phyloP scores from a whole-genome alignment of 30 jellyfish, hydroid and myxozoan genomes.

The Cassiopea andromeda region DNA sequence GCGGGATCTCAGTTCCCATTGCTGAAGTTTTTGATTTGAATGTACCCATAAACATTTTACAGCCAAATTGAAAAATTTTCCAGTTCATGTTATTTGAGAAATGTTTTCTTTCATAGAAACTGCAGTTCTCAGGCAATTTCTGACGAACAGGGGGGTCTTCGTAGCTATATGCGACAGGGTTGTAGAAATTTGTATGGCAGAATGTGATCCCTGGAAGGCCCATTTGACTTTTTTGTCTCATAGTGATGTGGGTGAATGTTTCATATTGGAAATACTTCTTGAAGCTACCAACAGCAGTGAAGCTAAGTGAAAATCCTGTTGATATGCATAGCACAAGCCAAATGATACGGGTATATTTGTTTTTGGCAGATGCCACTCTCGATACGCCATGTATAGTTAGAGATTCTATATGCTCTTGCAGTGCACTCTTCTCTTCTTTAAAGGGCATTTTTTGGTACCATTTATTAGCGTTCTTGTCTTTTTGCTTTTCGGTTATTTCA shows the following conservation, averaged over 20 bases:
- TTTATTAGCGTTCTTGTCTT: neutral
- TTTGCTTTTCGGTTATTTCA: too few relatives aligned
- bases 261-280: conserved; percentile 1
- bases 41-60: conserved; percentile 27
- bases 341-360: neutral
- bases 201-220: conserved; percentile 49
- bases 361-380: conserved; percentile 10
- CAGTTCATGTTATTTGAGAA: conserved; percentile 16
- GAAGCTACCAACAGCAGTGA: neutral
- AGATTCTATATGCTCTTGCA: conserved; percentile 2
- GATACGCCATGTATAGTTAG: conserved; percentile 45
- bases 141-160: neutral
- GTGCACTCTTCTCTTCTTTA: neutral
- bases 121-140: conserved; percentile 54
- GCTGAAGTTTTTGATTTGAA: neutral
- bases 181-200: conserved; percentile 47
- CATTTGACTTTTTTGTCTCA: neutral
- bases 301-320: neutral
- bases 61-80: neutral
- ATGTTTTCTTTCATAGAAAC: neutral
- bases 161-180: neutral
- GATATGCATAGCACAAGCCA: conserved; percentile 26
- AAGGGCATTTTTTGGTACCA: neutral
- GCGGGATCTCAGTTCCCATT: neutral
- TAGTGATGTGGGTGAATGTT: neutral